Conservation (phyloP, 2,113 vertebrate genomes). For the Okapia johnstoni region DNA sequence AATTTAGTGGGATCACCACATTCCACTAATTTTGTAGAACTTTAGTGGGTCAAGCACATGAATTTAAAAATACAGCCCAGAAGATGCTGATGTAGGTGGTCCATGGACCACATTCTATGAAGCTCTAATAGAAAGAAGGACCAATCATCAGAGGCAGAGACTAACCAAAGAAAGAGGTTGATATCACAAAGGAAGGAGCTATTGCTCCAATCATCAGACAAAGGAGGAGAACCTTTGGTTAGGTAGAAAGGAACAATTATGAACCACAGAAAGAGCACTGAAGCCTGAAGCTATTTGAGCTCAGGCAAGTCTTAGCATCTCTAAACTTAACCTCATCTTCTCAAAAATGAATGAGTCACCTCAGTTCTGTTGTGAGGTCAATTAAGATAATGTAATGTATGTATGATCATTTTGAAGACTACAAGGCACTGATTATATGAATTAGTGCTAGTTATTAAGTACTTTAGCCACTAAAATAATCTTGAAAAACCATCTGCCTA, state of each 20-base stretch:
- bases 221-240: background rate
- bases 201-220: background rate
- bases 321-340: background rate
- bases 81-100: background rate
- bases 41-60: background rate
- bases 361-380: background rate
- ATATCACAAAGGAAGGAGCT: background rate
- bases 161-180: background rate
- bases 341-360: background rate
- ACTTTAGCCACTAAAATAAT: slow-evolving; percentile 19
- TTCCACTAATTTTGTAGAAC: background rate
- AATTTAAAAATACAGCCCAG: background rate
- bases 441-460: background rate
- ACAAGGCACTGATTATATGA: slow-evolving; percentile 1
- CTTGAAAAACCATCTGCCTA: background rate
- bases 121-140: background rate
- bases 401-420: background rate
- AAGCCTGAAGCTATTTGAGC: background rate
- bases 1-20: background rate
- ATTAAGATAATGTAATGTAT: background rate
- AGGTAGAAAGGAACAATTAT: background rate
- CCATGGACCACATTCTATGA: background rate
- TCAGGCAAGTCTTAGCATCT: background rate
- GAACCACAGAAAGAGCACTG: background rate
- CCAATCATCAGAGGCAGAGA: background rate